A percentile compares a stretch with the other conserved stretches of the same genome.
Conservation (phyloP, 2,113 vertebrate species). For the Microcebus tavaratra region DNA sequence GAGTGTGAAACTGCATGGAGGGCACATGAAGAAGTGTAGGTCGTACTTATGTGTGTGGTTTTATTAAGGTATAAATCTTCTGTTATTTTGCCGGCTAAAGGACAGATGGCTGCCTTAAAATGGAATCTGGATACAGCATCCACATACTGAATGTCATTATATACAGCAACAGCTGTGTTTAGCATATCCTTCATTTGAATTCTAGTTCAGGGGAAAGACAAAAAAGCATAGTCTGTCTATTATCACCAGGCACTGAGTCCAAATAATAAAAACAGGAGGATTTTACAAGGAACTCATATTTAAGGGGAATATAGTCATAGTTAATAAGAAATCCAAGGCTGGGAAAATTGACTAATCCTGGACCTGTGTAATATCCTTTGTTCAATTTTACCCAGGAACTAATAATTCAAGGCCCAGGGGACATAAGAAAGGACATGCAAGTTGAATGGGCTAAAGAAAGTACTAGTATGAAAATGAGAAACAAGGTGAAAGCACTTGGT, state of each 20-base stretch:
- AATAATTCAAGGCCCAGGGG: neutral
- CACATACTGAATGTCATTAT: slow-evolving; percentile 73
- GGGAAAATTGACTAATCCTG: neutral
- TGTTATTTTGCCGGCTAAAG: slow-evolving; percentile 68
- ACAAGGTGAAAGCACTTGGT: neutral
- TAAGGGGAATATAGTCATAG: neutral
- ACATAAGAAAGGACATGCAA: neutral
- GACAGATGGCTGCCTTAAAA: slow-evolving; percentile 80
- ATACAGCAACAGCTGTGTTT: slow-evolving; percentile 77
- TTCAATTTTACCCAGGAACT: neutral
- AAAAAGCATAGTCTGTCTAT: slow-evolving; percentile 69
- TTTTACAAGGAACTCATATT: slow-evolving; percentile 49
- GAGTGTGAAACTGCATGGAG: neutral
- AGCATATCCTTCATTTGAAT: slow-evolving; percentile 76
- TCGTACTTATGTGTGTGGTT: slow-evolving; percentile 49
- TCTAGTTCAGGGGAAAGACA: slow-evolving; percentile 70
- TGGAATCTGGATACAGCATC: slow-evolving; percentile 68
- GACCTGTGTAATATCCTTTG: neutral
- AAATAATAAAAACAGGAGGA: slow-evolving; percentile 61
- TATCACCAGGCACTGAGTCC: slow-evolving; percentile 49
- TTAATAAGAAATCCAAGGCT: neutral
- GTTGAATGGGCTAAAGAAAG: neutral
- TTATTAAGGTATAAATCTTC: slow-evolving; percentile 79
- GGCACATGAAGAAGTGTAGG: slow-evolving; percentile 1
- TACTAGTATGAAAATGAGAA: neutral